Base-by-base conservation (phyloP, 1,140 invertebrate species). In the Drusus annulatus region DNA sequence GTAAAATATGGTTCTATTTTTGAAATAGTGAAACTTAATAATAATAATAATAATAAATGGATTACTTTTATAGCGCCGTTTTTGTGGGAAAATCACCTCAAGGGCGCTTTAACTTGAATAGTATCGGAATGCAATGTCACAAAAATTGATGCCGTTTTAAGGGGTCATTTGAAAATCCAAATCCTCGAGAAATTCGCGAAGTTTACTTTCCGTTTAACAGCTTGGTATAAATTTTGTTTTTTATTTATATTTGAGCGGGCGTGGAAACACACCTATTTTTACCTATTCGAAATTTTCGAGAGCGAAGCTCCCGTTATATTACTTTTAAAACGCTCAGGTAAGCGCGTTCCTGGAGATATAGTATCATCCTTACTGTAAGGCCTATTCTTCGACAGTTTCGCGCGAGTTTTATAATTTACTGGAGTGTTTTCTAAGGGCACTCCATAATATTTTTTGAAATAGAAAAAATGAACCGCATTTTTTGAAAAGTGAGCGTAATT, bases 211-310 rank as follows among this genome's bases (percentile, higher is more conserved):
- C 52, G 56, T 62, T 62, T 62, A 58, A 62, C 74, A 50, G 21
- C 52, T n/a, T 31, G 74, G 54, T 19, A 76, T 76, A 76, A 76
- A 76, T 76, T 60, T 76, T n/a, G 28, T 54, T 76, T 76, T 76
- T 76, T 76, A 76, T 76, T 76, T 76, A 76, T 65, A 25, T 65
- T 65, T n/a, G 15, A 21, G 10, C 56, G n/a, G 25, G 58, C 58
- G 31, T 45, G 23, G 51, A 76, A 58, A 76, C 62, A 76, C 7
- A 62, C 31, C 54, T 31, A 25, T 36, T 56, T 19, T 23, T 60
- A 21, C 16, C 15, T 23, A n/a, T 15, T 16, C 2, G 16, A 65
- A 25, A 15, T 65, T 65, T 28, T 28, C 10, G 62, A 45, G 36
- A 28, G 23, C 21, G 36, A 65, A 65, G n/a, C 62, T 36, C 62